Conservation (phyloP, 2,797 vertebrate species). For the Sitta carolinensis region DNA sequence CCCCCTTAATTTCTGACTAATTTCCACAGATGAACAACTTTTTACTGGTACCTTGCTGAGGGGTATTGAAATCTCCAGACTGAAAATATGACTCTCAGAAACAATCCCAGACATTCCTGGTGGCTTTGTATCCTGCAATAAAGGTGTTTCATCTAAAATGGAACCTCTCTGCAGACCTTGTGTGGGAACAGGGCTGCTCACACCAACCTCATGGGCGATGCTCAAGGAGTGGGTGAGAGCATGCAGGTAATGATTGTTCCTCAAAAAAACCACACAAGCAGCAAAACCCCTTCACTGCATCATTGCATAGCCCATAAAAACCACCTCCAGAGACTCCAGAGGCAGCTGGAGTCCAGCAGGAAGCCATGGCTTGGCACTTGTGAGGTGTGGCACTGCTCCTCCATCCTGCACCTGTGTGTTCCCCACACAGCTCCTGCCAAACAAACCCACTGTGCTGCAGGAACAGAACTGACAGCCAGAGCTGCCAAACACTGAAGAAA, state of each 20-base stretch:
- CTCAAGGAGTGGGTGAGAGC: fast-evolving
- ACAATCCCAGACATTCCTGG: neutral
- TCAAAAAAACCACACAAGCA: neutral
- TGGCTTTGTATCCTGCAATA: neutral
- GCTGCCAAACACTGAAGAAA: neutral
- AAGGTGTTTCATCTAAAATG: neutral
- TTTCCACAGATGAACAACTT: neutral
- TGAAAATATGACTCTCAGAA: fast-evolving
- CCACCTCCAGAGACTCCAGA: neutral
- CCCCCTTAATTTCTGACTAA: neutral
- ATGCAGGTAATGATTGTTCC: fast-evolving
- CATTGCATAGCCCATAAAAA: neutral
- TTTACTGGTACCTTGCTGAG: neutral
- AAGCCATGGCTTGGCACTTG: fast-evolving
- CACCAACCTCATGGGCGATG: neutral
- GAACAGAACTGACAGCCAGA: neutral
- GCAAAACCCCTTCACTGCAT: neutral
- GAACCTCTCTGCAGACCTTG: neutral
- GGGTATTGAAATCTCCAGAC: neutral
- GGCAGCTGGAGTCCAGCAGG: neutral
- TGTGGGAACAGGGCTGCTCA: neutral
- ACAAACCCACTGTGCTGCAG: neutral
- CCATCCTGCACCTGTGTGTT: fast-evolving
- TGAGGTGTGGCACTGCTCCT: neutral
- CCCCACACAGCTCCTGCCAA: neutral